These are phyloP conservation scores for Eulemur mongoz DNA, from an alignment of 2,797 vertebrate species.

Conservation along the genomic window DNA sequence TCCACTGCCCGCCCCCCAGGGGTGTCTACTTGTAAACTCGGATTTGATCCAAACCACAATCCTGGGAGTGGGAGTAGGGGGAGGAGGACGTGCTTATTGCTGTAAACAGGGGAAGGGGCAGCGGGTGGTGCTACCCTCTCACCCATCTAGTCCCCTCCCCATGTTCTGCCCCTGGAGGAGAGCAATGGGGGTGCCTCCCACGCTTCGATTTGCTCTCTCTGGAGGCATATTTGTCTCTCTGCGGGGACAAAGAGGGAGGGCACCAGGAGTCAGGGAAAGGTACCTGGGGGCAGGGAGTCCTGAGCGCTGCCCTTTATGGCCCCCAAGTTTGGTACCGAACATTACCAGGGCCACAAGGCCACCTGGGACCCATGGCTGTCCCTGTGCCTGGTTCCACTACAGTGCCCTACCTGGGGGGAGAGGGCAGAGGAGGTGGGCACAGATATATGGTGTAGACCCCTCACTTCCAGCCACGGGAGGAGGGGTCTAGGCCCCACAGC, in stretches of 20 bases:
- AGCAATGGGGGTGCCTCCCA: constrained; percentile 18
- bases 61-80: constrained; percentile 50
- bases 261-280: constrained; percentile 57
- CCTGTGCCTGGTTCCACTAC: background rate
- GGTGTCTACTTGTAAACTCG: constrained; percentile 78
- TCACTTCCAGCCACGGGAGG: background rate
- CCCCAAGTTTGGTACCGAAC: constrained; percentile 70
- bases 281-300: constrained; percentile 60
- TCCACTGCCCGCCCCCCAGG: constrained; percentile 55
- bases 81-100: constrained; percentile 78
- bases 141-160: constrained; percentile 70
- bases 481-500: constrained; percentile 18
- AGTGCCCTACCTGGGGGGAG: constrained; percentile 10
- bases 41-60: constrained; percentile 72
- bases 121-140: constrained; percentile 21
- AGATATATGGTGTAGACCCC: constrained; percentile 36
- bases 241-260: constrained; percentile 2
- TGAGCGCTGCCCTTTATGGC: constrained; percentile 63
- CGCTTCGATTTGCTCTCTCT: constrained; percentile 34
- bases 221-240: constrained; percentile 33
- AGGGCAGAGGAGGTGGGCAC: constrained; percentile 40
- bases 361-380: background rate
- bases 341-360: constrained; percentile 42
- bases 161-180: constrained; percentile 52
- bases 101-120: constrained; percentile 75